Evolutionary conservation across 2,113 vertebrate species (phyloP).

Genomic region (Perccottus glenii): DNA sequence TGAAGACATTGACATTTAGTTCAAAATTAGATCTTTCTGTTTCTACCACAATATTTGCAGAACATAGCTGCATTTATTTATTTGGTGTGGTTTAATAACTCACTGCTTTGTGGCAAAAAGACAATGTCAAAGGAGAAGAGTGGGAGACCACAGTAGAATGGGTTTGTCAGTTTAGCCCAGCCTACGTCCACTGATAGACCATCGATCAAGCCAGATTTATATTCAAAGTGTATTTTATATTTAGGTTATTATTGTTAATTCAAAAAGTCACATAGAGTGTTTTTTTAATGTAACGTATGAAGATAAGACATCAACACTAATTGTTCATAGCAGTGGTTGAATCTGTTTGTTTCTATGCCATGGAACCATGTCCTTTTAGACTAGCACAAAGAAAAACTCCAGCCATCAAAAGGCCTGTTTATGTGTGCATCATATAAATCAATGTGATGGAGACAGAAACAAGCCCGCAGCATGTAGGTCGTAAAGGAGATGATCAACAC

Average conservation of each 20-base stretch:
- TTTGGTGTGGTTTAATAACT: neutral
- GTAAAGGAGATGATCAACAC: slow-evolving; percentile 32
- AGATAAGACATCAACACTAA: neutral
- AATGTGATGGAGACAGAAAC: slow-evolving; percentile 47
- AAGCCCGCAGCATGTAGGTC: slow-evolving; percentile 45
- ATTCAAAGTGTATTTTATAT: too few relatives aligned
- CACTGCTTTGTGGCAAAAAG: neutral
- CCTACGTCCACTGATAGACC: too few relatives aligned
- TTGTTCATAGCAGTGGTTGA: slow-evolving; percentile 36
- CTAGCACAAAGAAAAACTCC: slow-evolving; percentile 21
- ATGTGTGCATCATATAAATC: slow-evolving; percentile 41
- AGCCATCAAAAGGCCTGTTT: slow-evolving; percentile 56
- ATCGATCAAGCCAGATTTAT: too few relatives aligned
- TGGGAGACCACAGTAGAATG: too few relatives aligned
- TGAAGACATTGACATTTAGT: neutral
- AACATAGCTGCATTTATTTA: neutral
- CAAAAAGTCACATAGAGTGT: neutral
- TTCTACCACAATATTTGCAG: neutral
- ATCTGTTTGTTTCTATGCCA: slow-evolving; percentile 15
- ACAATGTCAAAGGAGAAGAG: too few relatives aligned
- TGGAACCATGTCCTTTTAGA: slow-evolving; percentile 33
- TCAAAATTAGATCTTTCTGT: neutral
- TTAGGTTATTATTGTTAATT: too few relatives aligned
- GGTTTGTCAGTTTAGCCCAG: too few relatives aligned
- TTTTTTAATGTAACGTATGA: neutral